Conservation (phyloP, 2,797 vertebrate genomes). For the Muraenolepis orangiensis region DNA sequence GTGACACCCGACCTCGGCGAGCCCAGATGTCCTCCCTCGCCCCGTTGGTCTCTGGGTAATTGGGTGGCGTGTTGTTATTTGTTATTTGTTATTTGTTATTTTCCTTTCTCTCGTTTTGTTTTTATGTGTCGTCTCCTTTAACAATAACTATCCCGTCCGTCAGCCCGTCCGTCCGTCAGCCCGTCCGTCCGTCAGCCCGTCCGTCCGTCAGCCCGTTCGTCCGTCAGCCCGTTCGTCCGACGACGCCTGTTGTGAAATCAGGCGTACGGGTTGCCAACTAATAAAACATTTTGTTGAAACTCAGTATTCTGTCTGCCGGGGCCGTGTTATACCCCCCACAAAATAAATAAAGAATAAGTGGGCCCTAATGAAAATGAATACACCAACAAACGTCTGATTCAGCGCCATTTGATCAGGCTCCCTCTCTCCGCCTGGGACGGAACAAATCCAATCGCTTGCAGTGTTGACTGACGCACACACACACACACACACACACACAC, state of each 20-base stretch:
- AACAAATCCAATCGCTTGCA: constrained; percentile 42
- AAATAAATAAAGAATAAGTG: not conserved
- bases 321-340: constrained; percentile 21
- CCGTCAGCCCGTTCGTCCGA: too few species aligned
- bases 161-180: too few species aligned
- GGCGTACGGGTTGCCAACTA: not conserved
- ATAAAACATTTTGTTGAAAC: not conserved
- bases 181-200: too few species aligned
- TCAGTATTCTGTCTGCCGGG: not conserved
- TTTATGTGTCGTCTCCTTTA: not conserved
- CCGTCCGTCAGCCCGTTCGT: too few species aligned
- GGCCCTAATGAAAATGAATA: not conserved
- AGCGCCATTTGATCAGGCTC: constrained; percentile 23
- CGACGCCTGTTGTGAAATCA: not conserved
- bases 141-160: not conserved
- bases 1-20: too few species aligned
- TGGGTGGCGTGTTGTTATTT: too few species aligned
- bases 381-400: constrained; percentile 26
- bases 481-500: not conserved
- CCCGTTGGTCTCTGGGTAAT: not conserved
- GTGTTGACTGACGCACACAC: constrained; percentile 3
- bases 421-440: constrained; percentile 28
- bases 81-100: too few species aligned
- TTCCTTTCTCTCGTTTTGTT: not conserved
- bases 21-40: not conserved